Conservation (phyloP, 2,797 vertebrate genomes). For the Poecilia gillii region DNA sequence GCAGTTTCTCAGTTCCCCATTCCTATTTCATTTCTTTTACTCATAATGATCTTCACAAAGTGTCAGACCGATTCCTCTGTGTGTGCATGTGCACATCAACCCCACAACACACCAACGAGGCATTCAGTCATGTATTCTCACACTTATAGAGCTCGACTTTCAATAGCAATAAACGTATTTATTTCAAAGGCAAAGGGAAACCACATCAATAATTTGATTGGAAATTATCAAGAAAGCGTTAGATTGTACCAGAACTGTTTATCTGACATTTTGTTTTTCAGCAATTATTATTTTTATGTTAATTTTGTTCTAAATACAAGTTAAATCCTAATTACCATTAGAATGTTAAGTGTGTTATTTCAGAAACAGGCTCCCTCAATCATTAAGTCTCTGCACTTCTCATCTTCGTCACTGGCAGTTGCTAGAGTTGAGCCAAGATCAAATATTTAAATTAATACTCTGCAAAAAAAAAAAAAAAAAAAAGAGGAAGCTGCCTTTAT, state of each 20-base stretch:
- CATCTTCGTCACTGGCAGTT: neutral
- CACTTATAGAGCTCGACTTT: neutral
- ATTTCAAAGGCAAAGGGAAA: neutral
- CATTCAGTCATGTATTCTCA: slow-evolving; percentile 29
- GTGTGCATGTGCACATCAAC: neutral
- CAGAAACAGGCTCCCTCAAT: neutral
- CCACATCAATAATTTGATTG: neutral
- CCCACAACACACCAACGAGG: slow-evolving; percentile 13
- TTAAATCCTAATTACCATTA: neutral
- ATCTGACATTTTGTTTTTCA: neutral
- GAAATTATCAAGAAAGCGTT: neutral
- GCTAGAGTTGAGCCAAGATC: neutral
- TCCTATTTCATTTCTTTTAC: neutral
- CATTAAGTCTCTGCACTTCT: neutral
- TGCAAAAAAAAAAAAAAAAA: neutral
- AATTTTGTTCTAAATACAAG: neutral
- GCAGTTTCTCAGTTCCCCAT: too few species aligned
- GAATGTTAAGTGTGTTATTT: neutral
- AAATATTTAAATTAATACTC: neutral
- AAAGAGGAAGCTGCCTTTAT: neutral
- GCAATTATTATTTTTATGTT: neutral
- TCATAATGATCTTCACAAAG: neutral
- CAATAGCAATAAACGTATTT: slow-evolving; percentile 1
- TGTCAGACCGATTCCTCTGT: neutral
- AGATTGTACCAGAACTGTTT: neutral